Evolutionary conservation across 2,797 vertebrate genomes (phyloP).

Genomic region (Halcyon chelicuti): DNA sequence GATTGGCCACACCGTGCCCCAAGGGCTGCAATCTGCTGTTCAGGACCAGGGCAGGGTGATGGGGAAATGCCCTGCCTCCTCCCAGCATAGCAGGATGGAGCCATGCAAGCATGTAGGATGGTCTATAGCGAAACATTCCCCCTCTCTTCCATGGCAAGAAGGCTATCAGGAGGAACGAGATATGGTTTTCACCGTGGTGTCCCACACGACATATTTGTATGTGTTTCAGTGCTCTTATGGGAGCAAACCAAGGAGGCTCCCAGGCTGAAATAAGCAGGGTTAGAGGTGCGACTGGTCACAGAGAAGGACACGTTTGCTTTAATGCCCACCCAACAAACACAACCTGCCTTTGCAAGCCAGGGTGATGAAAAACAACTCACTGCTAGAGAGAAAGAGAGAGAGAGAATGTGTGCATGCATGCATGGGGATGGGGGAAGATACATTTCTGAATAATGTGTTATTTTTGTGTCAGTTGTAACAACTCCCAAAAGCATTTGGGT

Average conservation of each 20-base stretch:
- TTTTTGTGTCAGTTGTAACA: neutral
- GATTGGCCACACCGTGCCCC: neutral
- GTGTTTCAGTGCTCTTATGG: neutral
- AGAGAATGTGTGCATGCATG: neutral
- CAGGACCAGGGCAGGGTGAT: neutral
- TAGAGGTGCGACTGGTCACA: neutral
- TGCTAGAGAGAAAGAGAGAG: neutral
- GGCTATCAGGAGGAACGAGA: neutral
- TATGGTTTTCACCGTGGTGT: neutral
- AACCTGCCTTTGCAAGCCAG: neutral
- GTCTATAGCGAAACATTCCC: neutral
- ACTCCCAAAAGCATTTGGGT: neutral
- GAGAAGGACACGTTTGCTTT: neutral
- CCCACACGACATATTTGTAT: neutral
- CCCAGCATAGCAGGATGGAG: neutral
- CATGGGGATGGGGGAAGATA: neutral
- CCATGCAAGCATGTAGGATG: accelerated
- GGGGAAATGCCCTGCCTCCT: neutral
- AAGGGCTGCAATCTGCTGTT: neutral
- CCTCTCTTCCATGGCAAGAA: neutral
- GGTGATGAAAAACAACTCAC: neutral
- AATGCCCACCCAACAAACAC: neutral
- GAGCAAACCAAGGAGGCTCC: neutral
- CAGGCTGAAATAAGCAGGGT: neutral
- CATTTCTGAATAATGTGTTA: neutral